Evolutionary conservation across 2,113 vertebrate genomes (phyloP).

Genomic region (Labeo rohita): DNA sequence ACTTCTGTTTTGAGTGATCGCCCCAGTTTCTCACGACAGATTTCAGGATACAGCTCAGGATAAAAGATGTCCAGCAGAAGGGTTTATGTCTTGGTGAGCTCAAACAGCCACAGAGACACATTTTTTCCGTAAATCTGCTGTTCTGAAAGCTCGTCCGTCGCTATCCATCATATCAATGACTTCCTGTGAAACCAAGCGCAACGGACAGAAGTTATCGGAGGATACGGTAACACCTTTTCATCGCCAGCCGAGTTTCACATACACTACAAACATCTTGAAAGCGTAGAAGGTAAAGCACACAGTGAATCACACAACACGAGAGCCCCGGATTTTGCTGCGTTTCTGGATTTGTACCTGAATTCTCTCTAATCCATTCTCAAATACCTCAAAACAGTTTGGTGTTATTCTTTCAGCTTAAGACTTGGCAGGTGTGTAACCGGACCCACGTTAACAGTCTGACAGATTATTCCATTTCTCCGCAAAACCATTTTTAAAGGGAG

Average conservation of each 20-base stretch:
- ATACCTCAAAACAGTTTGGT: constrained; percentile 64
- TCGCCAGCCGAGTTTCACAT: constrained; percentile 43
- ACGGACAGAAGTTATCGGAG: constrained; percentile 32
- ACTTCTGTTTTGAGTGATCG: constrained; percentile 61
- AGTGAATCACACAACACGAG: constrained; percentile 44
- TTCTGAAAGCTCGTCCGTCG: constrained; percentile 30
- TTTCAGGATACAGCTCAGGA: constrained; percentile 58
- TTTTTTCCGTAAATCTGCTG: constrained; percentile 16
- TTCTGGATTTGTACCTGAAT: constrained; percentile 70
- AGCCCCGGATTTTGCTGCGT: constrained; percentile 52
- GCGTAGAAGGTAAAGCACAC: background rate
- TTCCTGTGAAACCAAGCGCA: constrained; percentile 51
- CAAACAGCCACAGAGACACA: constrained; percentile 46
- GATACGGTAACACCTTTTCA: constrained; percentile 57
- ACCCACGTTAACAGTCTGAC: constrained; percentile 81
- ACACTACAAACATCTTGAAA: constrained; percentile 21
- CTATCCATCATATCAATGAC: constrained; percentile 50
- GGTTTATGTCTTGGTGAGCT: constrained; percentile 60
- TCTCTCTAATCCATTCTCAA: constrained; percentile 67
- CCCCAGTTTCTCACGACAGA: constrained; percentile 47
- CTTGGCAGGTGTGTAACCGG: constrained; percentile 85
- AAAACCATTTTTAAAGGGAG: constrained; percentile 72
- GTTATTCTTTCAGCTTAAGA: constrained; percentile 78
- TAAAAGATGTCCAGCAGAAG: constrained; percentile 53
- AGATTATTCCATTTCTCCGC: constrained; percentile 82